These are phyloP conservation scores for Alsophila aescularia DNA, from an alignment of 2,888 invertebrate species.

Conservation along the genomic window DNA sequence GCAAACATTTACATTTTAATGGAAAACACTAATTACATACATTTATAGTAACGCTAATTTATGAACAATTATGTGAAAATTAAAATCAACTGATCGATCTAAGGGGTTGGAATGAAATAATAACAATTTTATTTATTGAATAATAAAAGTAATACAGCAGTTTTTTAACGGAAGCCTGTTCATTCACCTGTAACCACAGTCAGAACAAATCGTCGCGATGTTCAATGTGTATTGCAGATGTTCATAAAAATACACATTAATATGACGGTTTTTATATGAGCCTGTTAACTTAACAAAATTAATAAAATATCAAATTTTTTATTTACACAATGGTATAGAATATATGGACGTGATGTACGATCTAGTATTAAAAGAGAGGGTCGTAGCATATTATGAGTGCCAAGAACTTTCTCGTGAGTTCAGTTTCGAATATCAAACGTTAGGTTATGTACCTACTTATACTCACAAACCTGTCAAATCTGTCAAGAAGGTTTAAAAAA, in stretches of 20 bases:
- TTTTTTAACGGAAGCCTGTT: constrained; percentile 10
- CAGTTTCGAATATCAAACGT: constrained; percentile 25
- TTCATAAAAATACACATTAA: constrained; percentile 16
- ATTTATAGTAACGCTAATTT: constrained; percentile 71
- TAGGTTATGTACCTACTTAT: constrained; percentile 29
- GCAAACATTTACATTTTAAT: constrained; percentile 70
- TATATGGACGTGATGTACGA: constrained; percentile 10
- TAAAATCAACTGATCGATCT: constrained; percentile 34
- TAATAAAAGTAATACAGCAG: not conserved
- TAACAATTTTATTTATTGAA: not conserved
- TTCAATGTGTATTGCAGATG: constrained; percentile 3
- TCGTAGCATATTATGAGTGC: constrained; percentile 17
- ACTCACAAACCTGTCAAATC: constrained; percentile 32
- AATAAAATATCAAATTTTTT: not conserved
- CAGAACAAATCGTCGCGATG: constrained; percentile 1
- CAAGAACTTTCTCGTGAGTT: constrained; percentile 19
- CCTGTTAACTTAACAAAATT: constrained; percentile 1
- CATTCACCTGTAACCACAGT: constrained; percentile 7
- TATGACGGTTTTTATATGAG: not conserved
- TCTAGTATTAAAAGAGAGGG: constrained; percentile 20
- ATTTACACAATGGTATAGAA: constrained; percentile 10
- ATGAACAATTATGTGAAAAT: constrained; percentile 64
- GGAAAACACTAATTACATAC: constrained; percentile 72
- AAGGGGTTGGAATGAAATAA: constrained; percentile 16
- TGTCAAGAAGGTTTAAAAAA: too few species aligned